Evolutionary conservation across 1,140 invertebrate genomes (phyloP).

Genomic region (Platyscapa corneri): DNA sequence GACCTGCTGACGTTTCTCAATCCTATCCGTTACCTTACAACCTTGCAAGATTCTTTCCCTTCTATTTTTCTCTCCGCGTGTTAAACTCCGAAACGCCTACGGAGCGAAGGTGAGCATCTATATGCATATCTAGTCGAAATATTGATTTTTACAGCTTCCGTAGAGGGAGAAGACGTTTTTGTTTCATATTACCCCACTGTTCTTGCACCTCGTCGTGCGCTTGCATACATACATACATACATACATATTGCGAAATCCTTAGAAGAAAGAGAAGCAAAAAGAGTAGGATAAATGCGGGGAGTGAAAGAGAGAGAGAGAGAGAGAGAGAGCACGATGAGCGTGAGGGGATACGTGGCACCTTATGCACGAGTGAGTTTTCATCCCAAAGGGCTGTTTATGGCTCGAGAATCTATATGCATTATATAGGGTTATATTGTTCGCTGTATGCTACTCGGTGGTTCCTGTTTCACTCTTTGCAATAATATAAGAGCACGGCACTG

Average conservation of each 20-base stretch:
- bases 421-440: slow-evolving; percentile 31
- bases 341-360: background rate
- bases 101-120: background rate
- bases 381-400: slow-evolving; percentile 43
- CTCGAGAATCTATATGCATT: slow-evolving; percentile 22
- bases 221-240: background rate
- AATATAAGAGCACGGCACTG: background rate
- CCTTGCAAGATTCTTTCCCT: background rate
- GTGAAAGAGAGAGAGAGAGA: background rate
- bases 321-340: no score
- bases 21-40: background rate
- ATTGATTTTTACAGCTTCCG: slow-evolving; percentile 27
- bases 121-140: slow-evolving; percentile 36
- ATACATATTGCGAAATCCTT: slow-evolving; percentile 13
- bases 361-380: slow-evolving; percentile 24
- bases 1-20: background rate
- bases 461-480: slow-evolving; percentile 7
- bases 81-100: background rate
- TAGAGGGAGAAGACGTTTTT: slow-evolving; percentile 22
- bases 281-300: background rate
- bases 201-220: background rate
- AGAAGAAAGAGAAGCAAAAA: background rate
- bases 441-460: background rate
- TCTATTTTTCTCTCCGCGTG: background rate
- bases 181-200: slow-evolving; percentile 15